These are phyloP conservation scores for Gambusia affinis DNA, from an alignment of 2,113 vertebrate genomes.

Conservation along the genomic window DNA sequence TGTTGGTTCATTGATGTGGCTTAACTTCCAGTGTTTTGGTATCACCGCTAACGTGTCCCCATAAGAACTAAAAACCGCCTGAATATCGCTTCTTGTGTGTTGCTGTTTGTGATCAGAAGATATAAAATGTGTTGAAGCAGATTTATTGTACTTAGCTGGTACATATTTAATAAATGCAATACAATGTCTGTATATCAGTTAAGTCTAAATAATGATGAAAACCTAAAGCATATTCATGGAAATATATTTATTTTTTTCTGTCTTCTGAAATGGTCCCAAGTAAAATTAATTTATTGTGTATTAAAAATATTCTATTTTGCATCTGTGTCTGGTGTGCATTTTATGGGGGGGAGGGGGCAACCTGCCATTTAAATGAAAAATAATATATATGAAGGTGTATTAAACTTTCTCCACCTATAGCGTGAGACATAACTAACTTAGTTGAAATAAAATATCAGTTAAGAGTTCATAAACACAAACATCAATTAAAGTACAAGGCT, in stretches of 20 bases:
- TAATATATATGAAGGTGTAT: not conserved
- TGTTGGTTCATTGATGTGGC: slow-evolving; percentile 43
- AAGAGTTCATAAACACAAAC: not conserved
- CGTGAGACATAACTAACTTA: too few species aligned
- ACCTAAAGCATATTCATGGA: slow-evolving; percentile 56
- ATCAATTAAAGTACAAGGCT: not conserved
- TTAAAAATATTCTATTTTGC: slow-evolving; percentile 81
- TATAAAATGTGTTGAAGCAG: slow-evolving; percentile 51
- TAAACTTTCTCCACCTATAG: too few species aligned
- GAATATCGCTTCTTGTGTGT: slow-evolving; percentile 73
- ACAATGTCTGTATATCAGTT: slow-evolving; percentile 65
- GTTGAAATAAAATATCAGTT: too few species aligned
- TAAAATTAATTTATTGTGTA: slow-evolving; percentile 74
- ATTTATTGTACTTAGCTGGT: slow-evolving; percentile 60
- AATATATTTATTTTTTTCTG: slow-evolving; percentile 73
- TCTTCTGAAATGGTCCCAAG: slow-evolving; percentile 67
- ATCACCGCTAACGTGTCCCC: slow-evolving; percentile 64
- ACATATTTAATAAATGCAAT: slow-evolving; percentile 72
- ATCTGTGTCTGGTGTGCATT: slow-evolving; percentile 41
- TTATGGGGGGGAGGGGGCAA: not conserved
- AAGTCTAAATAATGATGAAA: slow-evolving; percentile 49
- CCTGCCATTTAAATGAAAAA: not conserved
- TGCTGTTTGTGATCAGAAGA: slow-evolving; percentile 69
- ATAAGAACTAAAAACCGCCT: slow-evolving; percentile 58
- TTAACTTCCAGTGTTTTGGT: slow-evolving; percentile 51